Conservation (phyloP, 1,140 invertebrate genomes). For the Kradibia gibbosae region DNA sequence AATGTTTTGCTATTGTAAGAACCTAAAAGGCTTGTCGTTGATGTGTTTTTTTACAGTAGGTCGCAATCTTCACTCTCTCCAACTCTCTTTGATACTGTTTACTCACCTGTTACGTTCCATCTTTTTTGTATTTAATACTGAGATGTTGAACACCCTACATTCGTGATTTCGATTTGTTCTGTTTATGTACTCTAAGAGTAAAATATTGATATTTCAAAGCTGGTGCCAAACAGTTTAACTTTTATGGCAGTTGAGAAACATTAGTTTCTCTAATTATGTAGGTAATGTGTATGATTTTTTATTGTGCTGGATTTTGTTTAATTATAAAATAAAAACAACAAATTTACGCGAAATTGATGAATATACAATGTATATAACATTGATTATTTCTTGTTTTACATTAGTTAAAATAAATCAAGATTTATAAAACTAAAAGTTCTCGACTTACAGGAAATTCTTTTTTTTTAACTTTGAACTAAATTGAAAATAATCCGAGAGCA, state of each 20-base stretch:
- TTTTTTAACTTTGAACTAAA: slow-evolving; percentile 1
- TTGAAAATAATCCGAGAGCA: neutral
- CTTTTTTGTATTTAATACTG: neutral
- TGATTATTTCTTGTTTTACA: neutral
- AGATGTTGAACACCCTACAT: neutral
- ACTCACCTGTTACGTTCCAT: neutral
- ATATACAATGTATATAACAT: neutral
- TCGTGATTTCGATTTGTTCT: neutral
- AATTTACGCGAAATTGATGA: neutral
- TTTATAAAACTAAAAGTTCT: neutral
- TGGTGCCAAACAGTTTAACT: neutral
- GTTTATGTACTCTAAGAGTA: neutral
- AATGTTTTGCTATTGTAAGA: slow-evolving; percentile 1
- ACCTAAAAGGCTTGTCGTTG: neutral
- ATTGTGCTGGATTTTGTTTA: no score
- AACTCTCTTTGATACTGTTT: neutral
- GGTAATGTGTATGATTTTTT: neutral
- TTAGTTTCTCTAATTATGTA: neutral
- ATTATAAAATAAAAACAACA: neutral
- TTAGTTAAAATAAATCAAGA: neutral
- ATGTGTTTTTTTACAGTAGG: neutral
- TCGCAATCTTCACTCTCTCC: neutral
- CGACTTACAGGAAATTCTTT: neutral
- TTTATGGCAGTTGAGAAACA: neutral
- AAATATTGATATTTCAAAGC: neutral